A percentile compares a stretch with the other conserved stretches of the same genome.
Conservation (phyloP, 2,797 vertebrate species). For the Chrysocyon brachyurus region DNA sequence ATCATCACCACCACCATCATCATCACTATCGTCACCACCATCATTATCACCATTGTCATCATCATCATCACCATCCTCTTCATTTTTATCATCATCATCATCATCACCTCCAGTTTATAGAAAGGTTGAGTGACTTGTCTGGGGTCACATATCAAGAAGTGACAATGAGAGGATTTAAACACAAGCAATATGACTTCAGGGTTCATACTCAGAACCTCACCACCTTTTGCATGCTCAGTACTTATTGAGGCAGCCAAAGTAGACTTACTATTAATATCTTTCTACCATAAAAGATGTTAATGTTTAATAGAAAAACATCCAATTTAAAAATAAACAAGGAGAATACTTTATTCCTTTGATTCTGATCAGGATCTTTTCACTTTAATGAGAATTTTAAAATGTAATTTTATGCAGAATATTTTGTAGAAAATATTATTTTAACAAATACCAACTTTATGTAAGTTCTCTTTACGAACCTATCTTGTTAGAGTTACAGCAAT, state of each 20-base stretch:
- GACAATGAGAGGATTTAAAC: too few species aligned
- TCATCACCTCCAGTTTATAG: background rate
- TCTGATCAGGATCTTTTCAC: background rate
- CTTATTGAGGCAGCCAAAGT: background rate
- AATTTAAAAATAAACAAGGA: background rate
- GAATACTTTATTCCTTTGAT: background rate
- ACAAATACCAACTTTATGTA: background rate
- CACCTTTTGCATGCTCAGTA: accelerated
- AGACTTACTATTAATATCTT: background rate
- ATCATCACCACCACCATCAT: accelerated
- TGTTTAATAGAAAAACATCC: background rate
- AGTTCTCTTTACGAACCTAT: background rate
- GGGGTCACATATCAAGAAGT: background rate
- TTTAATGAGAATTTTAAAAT: background rate
- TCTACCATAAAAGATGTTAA: background rate
- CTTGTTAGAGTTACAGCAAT: background rate
- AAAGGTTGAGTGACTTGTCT: too few species aligned
- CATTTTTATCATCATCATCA: accelerated
- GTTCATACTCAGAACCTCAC: background rate
- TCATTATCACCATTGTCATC: accelerated
- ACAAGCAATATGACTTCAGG: accelerated
- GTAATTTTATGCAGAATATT: background rate
- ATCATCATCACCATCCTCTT: background rate
- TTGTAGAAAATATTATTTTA: background rate
- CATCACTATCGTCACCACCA: accelerated